These are phyloP conservation scores for Pseudochirops corinnae DNA, from an alignment of 2,797 vertebrate genomes.

Conservation along the genomic window DNA sequence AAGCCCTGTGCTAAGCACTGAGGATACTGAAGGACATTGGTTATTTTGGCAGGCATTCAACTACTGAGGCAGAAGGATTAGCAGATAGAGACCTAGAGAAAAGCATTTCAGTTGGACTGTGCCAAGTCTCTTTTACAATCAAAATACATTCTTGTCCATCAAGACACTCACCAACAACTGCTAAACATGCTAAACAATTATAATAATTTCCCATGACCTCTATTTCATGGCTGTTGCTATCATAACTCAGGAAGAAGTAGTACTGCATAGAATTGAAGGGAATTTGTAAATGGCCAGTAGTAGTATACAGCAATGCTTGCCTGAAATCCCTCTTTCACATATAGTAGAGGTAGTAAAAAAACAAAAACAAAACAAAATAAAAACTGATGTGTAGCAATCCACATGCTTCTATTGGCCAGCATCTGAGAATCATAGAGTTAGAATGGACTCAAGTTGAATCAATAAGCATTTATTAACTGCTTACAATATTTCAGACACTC, in stretches of 20 bases:
- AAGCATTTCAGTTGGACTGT: neutral
- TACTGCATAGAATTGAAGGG: neutral
- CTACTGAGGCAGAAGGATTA: neutral
- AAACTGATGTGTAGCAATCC: neutral
- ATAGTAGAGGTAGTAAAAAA: neutral
- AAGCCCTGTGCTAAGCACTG: slow-evolving; percentile 1
- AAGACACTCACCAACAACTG: neutral
- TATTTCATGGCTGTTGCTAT: neutral
- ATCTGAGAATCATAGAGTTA: neutral
- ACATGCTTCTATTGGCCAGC: neutral
- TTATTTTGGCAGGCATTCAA: neutral
- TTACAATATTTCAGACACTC: neutral
- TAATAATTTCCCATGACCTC: neutral
- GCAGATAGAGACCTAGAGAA: neutral
- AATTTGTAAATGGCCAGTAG: neutral
- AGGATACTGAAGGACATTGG: neutral
- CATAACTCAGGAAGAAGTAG: neutral
- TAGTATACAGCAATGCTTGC: neutral
- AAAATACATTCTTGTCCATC: neutral
- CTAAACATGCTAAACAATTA: neutral
- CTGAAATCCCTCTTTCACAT: neutral
- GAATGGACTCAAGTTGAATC: neutral
- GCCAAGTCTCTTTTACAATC: neutral
- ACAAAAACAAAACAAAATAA: too few relatives aligned
- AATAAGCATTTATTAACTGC: neutral